Percentiles rank a stretch among this genome's conserved stretches.
Evolutionary conservation across 2,113 vertebrate species (phyloP).

Genomic region (Hepsetus odoe): DNA sequence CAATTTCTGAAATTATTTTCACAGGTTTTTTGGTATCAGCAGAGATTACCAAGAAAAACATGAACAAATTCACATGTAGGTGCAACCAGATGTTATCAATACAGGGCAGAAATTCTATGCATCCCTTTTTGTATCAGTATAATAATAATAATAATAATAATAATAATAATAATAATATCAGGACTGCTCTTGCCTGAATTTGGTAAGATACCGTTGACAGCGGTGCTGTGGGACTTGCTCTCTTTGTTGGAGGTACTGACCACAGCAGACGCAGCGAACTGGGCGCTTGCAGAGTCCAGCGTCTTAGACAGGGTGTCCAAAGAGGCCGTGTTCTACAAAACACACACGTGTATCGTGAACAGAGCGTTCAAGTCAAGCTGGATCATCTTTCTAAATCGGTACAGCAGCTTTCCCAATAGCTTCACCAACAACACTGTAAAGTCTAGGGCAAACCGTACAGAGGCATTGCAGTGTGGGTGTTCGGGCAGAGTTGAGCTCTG

Average conservation of each 20-base stretch:
- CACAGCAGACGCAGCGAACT: slow-evolving; percentile 92
- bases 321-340: slow-evolving; percentile 75
- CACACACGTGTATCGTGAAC: no score
- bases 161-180: background rate
- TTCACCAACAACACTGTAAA: background rate
- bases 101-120: no score
- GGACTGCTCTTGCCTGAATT: slow-evolving; percentile 78
- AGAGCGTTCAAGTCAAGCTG: no score
- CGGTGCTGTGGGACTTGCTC: slow-evolving; percentile 73
- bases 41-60: no score
- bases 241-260: slow-evolving; percentile 84
- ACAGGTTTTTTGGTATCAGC: no score
- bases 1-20: no score
- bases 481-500: slow-evolving; percentile 81
- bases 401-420: background rate
- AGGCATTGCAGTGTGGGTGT: slow-evolving; percentile 81
- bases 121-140: background rate
- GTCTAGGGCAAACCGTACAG: background rate
- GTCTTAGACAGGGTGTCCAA: slow-evolving; percentile 86
- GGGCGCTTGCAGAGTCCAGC: slow-evolving; percentile 90
- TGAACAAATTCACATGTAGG: no score
- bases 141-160: no score
- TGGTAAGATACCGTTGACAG: slow-evolving; percentile 83
- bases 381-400: no score
- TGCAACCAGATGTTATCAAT: no score